Evolutionary conservation across 2,797 vertebrate genomes (phyloP).

Genomic region (Streptopelia turtur): DNA sequence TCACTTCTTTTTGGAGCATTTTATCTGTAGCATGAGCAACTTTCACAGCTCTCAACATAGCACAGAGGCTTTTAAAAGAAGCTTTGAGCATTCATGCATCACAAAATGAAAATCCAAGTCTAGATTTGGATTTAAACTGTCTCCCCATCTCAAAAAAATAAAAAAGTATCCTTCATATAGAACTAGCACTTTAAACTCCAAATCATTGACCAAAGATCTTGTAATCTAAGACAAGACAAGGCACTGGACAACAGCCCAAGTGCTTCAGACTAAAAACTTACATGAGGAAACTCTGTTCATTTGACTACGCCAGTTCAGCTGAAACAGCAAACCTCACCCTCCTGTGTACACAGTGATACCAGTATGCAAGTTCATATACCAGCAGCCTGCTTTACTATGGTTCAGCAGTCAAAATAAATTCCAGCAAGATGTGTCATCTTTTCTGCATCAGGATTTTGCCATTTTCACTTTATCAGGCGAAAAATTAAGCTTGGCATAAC

Average conservation of each 20-base stretch:
- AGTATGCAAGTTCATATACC: neutral
- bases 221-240: neutral
- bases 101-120: neutral
- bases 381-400: neutral
- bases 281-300: neutral
- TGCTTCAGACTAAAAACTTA: neutral
- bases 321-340: neutral
- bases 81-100: neutral
- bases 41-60: neutral
- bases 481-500: neutral
- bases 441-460: neutral
- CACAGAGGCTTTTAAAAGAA: slow-evolving; percentile 13
- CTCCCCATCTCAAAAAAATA: no score
- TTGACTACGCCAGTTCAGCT: neutral
- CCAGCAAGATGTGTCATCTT: neutral
- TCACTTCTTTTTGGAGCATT: neutral
- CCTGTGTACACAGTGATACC: neutral
- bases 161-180: neutral
- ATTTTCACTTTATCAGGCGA: neutral
- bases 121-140: neutral
- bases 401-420: neutral
- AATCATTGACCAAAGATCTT: neutral
- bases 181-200: neutral
- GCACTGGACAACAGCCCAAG: neutral
- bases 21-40: neutral